Conservation (phyloP, 2,113 vertebrate species). For the Cyanocitta stelleri region DNA sequence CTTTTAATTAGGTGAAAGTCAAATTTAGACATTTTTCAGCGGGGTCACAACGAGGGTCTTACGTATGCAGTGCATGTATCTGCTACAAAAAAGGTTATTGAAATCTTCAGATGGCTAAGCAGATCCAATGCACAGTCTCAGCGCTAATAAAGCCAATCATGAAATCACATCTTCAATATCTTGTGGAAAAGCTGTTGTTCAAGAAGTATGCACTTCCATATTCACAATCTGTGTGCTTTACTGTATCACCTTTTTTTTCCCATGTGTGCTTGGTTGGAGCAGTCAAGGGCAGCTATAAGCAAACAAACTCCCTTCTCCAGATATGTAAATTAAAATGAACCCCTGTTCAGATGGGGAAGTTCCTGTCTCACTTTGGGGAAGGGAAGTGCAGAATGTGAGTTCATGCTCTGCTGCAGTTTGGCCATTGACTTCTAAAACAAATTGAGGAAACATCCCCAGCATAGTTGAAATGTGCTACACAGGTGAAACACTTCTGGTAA, state of each 20-base stretch:
- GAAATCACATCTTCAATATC: neutral
- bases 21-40: neutral
- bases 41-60: neutral
- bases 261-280: neutral
- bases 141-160: neutral
- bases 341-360: neutral
- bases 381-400: neutral
- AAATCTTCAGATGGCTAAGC: neutral
- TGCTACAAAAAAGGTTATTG: neutral
- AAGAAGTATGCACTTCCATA: neutral
- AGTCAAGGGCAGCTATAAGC: neutral
- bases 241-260: neutral
- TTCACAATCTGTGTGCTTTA: neutral
- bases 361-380: neutral
- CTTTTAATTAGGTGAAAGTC: neutral
- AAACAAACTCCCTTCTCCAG: neutral
- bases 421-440: neutral
- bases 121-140: neutral
- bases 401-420: neutral
- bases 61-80: neutral
- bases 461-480: rapidly evolving
- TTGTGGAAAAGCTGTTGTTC: neutral
- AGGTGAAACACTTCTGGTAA: neutral
- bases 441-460: neutral
- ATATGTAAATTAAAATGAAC: rapidly evolving